phyloP scores from a whole-genome alignment of 2,797 vertebrate species.

The Darevskia nairensis region DNA sequence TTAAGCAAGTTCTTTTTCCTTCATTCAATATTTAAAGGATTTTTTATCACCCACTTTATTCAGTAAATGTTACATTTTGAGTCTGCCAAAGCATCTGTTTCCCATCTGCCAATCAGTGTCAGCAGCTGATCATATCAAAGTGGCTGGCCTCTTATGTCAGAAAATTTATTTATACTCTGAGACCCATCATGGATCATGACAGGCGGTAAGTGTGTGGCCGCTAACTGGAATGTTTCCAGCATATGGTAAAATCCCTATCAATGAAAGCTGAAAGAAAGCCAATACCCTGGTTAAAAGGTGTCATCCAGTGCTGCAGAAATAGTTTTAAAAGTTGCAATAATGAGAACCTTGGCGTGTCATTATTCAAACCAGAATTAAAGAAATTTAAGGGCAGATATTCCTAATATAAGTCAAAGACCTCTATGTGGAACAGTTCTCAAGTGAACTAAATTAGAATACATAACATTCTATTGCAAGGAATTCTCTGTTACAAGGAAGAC shows the following conservation, averaged over 20 bases:
- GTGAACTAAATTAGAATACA: slow-evolving; percentile 26
- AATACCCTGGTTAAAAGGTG: slow-evolving; percentile 8
- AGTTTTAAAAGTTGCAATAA: slow-evolving; percentile 38
- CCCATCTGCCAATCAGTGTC: slow-evolving; percentile 66
- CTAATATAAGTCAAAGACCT: slow-evolving; percentile 25
- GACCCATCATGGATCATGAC: slow-evolving; percentile 69
- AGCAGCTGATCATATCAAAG: slow-evolving; percentile 61
- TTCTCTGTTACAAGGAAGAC: slow-evolving; percentile 50
- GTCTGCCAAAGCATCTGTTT: slow-evolving; percentile 59
- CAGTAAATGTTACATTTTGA: slow-evolving; percentile 49
- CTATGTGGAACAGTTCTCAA: slow-evolving; percentile 26
- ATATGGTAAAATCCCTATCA: slow-evolving; percentile 58
- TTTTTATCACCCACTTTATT: slow-evolving; percentile 45
- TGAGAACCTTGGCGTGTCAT: slow-evolving; percentile 41
- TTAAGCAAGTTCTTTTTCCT: slow-evolving; percentile 30
- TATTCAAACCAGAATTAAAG: slow-evolving; percentile 43
- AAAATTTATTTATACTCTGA: slow-evolving; percentile 54
- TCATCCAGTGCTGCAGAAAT: slow-evolving; percentile 1
- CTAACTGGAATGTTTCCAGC: slow-evolving; percentile 58
- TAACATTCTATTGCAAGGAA: slow-evolving; percentile 36
- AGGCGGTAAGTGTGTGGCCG: slow-evolving; percentile 45
- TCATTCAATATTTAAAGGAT: slow-evolving; percentile 56
- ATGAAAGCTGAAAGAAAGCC: slow-evolving; percentile 32
- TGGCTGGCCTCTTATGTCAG: slow-evolving; percentile 58
- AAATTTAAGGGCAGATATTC: slow-evolving; percentile 26